These are phyloP conservation scores for Nematolebias whitei DNA, from an alignment of 2,113 vertebrate genomes.

Conservation along the genomic window DNA sequence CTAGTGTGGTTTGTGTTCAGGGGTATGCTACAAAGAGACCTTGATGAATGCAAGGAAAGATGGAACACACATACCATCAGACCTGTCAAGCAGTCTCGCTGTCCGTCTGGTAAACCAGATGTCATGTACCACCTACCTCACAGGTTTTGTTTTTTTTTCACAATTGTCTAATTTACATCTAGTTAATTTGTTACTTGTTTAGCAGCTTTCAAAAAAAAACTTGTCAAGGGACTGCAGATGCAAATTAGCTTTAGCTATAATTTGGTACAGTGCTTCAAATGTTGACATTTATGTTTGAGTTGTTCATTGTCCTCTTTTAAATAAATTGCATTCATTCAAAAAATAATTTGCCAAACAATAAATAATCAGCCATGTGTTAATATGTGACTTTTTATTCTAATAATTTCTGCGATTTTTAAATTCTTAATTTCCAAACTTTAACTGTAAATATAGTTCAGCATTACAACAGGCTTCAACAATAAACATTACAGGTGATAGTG, in stretches of 20 bases:
- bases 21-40: neutral
- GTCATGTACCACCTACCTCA: constrained; percentile 1
- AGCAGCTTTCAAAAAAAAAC: neutral
- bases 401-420: too few species aligned
- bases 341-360: neutral
- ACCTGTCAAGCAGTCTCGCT: neutral
- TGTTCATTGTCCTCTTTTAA: too few species aligned
- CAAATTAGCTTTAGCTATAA: too few species aligned
- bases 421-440: neutral
- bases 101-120: constrained; percentile 13
- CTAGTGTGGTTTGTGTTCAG: neutral
- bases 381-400: too few species aligned
- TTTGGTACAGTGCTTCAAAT: too few species aligned
- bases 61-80: neutral
- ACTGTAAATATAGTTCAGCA: neutral
- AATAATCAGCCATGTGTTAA: too few species aligned
- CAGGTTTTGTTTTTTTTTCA: neutral
- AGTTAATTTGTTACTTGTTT: neutral
- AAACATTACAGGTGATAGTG: neutral
- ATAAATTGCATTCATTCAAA: too few species aligned
- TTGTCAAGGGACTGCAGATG: too few species aligned
- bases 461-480: neutral
- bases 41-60: neutral
- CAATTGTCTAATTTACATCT: neutral
- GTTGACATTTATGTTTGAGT: too few species aligned